These are phyloP conservation scores for Xylophagus ater DNA, from an alignment of 2,888 invertebrate species.

Conservation along the genomic window DNA sequence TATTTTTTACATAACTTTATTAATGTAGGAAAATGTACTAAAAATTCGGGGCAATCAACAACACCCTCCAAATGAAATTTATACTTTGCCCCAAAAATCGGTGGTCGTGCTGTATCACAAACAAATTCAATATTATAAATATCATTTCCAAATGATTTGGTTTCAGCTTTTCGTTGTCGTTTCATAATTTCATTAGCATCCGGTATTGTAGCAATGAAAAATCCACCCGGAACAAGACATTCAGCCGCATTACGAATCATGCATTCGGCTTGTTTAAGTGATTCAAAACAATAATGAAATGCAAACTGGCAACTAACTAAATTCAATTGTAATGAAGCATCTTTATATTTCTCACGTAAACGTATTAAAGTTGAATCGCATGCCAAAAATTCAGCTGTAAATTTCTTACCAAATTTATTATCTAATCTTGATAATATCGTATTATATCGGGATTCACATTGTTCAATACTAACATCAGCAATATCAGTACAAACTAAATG, in stretches of 20 bases:
- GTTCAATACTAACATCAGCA: conserved; percentile 82
- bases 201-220: conserved; percentile 93
- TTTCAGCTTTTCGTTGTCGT: conserved; percentile 47
- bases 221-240: conserved; percentile 79
- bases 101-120: conserved; percentile 54
- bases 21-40: conserved; percentile 85
- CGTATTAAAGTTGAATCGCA: conserved; percentile 84
- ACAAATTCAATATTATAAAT: conserved; percentile 64
- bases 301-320: conserved; percentile 96
- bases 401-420: conserved; percentile 43
- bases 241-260: conserved; percentile 91
- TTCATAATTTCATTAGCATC: conserved; percentile 86
- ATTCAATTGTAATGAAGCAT: conserved; percentile 71
- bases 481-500: conserved; percentile 88
- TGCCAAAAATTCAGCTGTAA: conserved; percentile 79
- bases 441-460: conserved; percentile 75
- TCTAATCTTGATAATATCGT: conserved; percentile 45
- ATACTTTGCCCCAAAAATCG: conserved; percentile 92
- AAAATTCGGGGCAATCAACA: conserved; percentile 96
- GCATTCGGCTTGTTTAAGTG: conserved; percentile 73
- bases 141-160: conserved; percentile 62
- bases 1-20: conserved; percentile 59
- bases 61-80: conserved; percentile 92
- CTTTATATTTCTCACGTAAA: conserved; percentile 62
- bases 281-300: conserved; percentile 94